A percentile compares a stretch with the other conserved stretches of the same genome.
phyloP scores from a whole-genome alignment of 2,888 invertebrate genomes.

The Macaria liturata region DNA sequence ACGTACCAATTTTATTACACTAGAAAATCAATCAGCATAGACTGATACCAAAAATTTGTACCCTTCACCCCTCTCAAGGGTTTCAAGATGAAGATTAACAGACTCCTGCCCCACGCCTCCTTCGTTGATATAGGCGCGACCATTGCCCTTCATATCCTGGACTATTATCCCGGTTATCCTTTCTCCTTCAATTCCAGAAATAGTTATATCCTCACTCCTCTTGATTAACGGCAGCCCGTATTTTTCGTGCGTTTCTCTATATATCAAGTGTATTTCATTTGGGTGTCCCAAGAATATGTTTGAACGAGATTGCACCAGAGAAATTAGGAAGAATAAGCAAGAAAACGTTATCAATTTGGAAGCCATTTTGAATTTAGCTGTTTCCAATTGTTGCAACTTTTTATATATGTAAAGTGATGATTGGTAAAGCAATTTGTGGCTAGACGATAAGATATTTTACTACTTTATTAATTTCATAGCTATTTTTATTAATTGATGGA shows the following conservation, averaged over 20 bases:
- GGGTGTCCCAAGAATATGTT: conserved; percentile 2
- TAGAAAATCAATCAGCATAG: not conserved
- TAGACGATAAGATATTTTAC: not conserved
- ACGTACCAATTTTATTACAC: not conserved
- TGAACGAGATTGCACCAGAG: conserved; percentile 1
- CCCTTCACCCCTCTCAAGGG: conserved; percentile 6
- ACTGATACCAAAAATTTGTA: conserved; percentile 16
- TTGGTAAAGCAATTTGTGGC: not conserved
- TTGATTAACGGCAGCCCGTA: conserved; percentile 1
- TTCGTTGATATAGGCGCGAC: not conserved
- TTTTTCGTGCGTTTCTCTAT: conserved; percentile 6
- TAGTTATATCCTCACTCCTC: conserved; percentile 2
- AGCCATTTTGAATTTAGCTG: conserved; percentile 7
- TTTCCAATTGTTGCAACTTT: not conserved
- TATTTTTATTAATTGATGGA: not conserved
- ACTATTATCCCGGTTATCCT: conserved; percentile 1
- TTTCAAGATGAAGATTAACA: conserved; percentile 1
- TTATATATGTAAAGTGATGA: conserved; percentile 3
- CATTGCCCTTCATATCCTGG: conserved; percentile 5
- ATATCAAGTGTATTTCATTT: conserved; percentile 4
- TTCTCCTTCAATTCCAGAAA: not conserved
- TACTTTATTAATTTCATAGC: conserved; percentile 1
- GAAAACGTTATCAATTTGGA: conserved; percentile 1
- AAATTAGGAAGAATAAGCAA: not conserved
- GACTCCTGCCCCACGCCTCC: conserved; percentile 4